phyloP scores from a whole-genome alignment of 2,113 vertebrate species.

The Galeopterus variegatus region DNA sequence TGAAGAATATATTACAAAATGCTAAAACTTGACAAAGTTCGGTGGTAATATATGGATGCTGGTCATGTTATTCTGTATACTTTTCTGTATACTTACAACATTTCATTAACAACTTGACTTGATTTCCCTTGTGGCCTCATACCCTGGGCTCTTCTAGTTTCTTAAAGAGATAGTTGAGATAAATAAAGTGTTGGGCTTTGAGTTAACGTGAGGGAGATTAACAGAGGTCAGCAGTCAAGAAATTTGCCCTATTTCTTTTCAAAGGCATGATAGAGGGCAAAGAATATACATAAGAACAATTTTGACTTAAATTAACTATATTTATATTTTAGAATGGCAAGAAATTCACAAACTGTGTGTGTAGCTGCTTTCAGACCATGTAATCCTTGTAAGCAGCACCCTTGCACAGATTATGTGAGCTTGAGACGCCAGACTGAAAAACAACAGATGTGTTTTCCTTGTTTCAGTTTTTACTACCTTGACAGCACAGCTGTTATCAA shows the following conservation, averaged over 20 bases:
- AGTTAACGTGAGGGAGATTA: not conserved
- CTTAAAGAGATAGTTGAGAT: not conserved
- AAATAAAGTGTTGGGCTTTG: not conserved
- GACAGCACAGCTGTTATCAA: not conserved
- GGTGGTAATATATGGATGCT: not conserved
- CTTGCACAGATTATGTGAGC: not conserved
- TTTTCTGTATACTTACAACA: not conserved
- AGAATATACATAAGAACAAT: not conserved
- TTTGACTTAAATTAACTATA: not conserved
- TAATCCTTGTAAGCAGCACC: not conserved
- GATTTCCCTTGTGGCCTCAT: not conserved
- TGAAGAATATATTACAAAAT: not conserved
- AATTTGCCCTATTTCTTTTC: not conserved
- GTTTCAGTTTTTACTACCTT: not conserved
- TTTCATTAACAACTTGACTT: not conserved
- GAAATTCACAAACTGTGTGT: not conserved
- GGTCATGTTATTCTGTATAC: not conserved
- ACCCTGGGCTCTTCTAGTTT: not conserved
- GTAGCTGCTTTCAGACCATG: not conserved
- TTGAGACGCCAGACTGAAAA: not conserved
- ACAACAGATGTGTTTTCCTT: not conserved
- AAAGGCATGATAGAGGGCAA: not conserved
- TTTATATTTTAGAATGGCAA: conserved; percentile 16
- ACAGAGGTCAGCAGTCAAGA: not conserved
- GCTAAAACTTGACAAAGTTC: not conserved